Evolutionary conservation across 2,888 invertebrate genomes (phyloP).

Genomic region (Cybosia mesomella): DNA sequence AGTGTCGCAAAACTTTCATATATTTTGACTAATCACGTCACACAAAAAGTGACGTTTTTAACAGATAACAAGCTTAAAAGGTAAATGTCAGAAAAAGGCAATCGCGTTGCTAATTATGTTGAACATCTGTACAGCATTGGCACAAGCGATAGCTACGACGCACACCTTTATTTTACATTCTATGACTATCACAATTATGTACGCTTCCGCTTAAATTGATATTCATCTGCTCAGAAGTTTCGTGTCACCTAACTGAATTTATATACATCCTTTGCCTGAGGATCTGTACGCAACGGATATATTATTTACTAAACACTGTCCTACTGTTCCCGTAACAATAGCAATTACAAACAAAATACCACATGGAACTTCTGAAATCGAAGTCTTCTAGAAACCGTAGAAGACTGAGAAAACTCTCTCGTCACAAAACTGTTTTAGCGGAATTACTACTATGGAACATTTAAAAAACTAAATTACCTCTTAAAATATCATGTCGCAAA

Average conservation of each 20-base stretch:
- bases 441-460: neutral
- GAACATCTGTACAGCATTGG: neutral
- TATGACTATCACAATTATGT: neutral
- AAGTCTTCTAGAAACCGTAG: neutral
- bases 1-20: too few relatives aligned
- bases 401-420: neutral
- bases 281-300: neutral
- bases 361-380: neutral
- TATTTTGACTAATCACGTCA: neutral
- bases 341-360: too few relatives aligned
- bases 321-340: neutral
- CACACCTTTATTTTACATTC: conserved; percentile 1
- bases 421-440: neutral
- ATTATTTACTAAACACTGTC: neutral
- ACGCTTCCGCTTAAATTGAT: neutral
- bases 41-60: too few relatives aligned
- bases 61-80: too few relatives aligned
- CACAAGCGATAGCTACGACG: neutral
- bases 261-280: too few relatives aligned
- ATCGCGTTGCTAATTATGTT: neutral
- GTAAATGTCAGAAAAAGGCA: neutral
- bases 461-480: neutral
- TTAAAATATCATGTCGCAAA: neutral
- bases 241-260: neutral
- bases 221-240: neutral